Base-by-base conservation (phyloP, 2,888 invertebrate genomes). In the Noctua janthe region DNA sequence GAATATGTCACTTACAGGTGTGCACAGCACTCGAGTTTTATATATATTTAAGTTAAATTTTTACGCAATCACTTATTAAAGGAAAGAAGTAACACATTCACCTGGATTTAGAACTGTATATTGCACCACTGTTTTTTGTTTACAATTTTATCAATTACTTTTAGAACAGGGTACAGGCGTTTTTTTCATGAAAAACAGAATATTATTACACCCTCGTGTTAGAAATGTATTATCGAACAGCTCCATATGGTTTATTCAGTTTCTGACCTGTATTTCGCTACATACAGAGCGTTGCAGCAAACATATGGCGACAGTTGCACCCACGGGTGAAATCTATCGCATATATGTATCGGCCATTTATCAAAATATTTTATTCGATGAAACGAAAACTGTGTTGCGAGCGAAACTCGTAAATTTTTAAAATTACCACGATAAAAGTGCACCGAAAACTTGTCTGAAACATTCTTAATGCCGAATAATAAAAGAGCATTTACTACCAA, bases 231-330 rank as follows among this genome's bases (percentile, higher is more conserved):
- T 79, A 54, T 47, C 62, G 17, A 67, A 81, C 74, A 51, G n/a
- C 23, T 43, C 2, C 66, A 69, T 54, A 85, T 87, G 81, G 43
- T 77, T 85, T 85, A 85, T 85, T 85, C 85, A 85, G 75, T 74
- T 76, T 59, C 71, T 69, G 76, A 76, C 75, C 81, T 77, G 77
- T 56, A 82, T 89, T 78, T 76, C 71, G 43, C 64, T 47, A 47
- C 47, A 76, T 62, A 84, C n/a, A 56, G 43, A 75, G 54, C 66
- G 13, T 66, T 84, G 80, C 77, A 80, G 69, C 75, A 67, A 81
- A 88, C 77, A 80, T 85, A 89, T 70, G 43, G 76, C 62, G 80
- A 75, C 80, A 75, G 78, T 78, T 77, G 80, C 78, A 80, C 71
- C 79, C 67, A 51, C 15, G 64, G 74, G 69, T 77, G 47, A 75